Conservation (phyloP, 2,113 vertebrate genomes). For the Blennius ocellaris region DNA sequence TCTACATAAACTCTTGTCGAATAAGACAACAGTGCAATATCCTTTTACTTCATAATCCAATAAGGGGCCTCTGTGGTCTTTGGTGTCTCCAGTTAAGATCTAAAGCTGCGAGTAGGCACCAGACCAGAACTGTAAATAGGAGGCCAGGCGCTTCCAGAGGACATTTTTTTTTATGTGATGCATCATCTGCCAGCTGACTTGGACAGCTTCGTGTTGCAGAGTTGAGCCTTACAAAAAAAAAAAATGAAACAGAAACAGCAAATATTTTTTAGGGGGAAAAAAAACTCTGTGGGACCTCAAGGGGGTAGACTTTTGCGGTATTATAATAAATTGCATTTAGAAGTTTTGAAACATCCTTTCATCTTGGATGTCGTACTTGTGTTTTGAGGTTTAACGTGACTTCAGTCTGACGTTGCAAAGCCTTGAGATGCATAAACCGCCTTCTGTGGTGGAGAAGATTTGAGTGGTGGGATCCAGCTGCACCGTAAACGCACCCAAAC, state of each 20-base stretch:
- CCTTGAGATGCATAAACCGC: conserved; percentile 4
- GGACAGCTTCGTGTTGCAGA: neutral
- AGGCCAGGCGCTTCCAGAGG: conserved; percentile 29
- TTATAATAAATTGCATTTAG: conserved; percentile 5
- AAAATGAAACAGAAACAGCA: conserved; percentile 7
- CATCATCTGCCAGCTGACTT: conserved; percentile 44
- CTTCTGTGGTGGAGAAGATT: conserved; percentile 35
- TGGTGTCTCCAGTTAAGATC: conserved; percentile 58
- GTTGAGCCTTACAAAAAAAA: conserved; percentile 12
- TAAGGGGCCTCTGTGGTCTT: conserved; percentile 47
- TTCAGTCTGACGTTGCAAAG: conserved; percentile 25
- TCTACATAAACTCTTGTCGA: conserved; percentile 53
- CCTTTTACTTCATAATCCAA: conserved; percentile 70
- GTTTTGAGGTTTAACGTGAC: neutral
- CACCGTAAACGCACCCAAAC: conserved; percentile 21
- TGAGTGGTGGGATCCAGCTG: conserved; percentile 43
- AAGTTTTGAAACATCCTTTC: neutral
- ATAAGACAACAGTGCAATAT: conserved; percentile 60
- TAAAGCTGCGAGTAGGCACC: conserved; percentile 42
- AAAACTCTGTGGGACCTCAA: conserved; percentile 1
- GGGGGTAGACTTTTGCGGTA: neutral
- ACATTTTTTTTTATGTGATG: conserved; percentile 48
- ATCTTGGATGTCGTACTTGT: neutral
- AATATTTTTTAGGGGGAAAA: neutral
- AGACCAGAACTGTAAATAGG: conserved; percentile 68